These are phyloP conservation scores for Erannis defoliaria DNA, from an alignment of 2,888 invertebrate species.

Conservation along the genomic window DNA sequence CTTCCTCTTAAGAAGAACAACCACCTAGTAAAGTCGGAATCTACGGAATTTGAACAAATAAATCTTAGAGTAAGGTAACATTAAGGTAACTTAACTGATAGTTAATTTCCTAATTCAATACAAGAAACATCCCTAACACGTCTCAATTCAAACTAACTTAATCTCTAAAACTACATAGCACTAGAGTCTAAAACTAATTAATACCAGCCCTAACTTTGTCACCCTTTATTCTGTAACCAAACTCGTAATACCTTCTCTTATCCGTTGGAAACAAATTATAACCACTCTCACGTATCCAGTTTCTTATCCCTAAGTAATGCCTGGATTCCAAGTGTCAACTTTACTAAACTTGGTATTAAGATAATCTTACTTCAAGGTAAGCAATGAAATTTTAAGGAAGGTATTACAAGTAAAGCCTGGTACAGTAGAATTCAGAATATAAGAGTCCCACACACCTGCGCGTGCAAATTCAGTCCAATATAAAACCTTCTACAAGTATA, in stretches of 20 bases:
- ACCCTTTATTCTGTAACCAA: constrained; percentile 11
- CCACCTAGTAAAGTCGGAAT: too few species aligned
- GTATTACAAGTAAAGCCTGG: background rate
- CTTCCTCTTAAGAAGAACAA: too few species aligned
- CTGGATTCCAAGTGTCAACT: constrained; percentile 23
- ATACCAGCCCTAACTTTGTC: constrained; percentile 18
- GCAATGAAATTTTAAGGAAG: constrained; percentile 9
- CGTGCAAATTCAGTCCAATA: too few species aligned
- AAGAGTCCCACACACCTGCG: background rate
- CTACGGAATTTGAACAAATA: too few species aligned
- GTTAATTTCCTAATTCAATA: background rate
- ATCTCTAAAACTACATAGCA: constrained; percentile 9
- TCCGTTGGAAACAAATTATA: constrained; percentile 26
- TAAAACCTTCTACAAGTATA: too few species aligned
- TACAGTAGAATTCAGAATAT: background rate
- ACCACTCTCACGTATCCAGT: constrained; percentile 22
- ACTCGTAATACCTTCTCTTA: background rate
- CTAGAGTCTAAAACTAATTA: constrained; percentile 24
- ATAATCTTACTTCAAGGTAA: constrained; percentile 18
- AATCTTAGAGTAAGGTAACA: too few species aligned
- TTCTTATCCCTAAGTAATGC: constrained; percentile 20
- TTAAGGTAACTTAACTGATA: background rate
- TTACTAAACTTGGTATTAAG: constrained; percentile 19
- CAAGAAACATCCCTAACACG: background rate
- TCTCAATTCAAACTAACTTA: constrained; percentile 15